Evolutionary conservation across 2,113 vertebrate genomes (phyloP).

Genomic region (Thamnaconus septentrionalis): DNA sequence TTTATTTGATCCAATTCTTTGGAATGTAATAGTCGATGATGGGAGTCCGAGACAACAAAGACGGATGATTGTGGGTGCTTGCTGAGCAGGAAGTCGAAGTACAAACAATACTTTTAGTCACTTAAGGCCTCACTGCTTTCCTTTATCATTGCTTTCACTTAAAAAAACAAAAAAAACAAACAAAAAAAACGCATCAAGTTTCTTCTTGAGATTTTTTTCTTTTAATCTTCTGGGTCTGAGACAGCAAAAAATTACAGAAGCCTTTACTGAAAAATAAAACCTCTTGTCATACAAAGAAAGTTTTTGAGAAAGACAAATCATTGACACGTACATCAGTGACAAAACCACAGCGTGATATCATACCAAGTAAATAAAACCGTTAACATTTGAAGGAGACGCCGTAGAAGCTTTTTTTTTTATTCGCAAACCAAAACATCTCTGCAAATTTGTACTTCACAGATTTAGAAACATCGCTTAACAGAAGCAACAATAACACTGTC

Average conservation of each 20-base stretch:
- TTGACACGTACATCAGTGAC: slow-evolving; percentile 67
- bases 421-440: slow-evolving; percentile 64
- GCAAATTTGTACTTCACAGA: slow-evolving; percentile 67
- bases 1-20: slow-evolving; percentile 80
- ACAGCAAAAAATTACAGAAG: slow-evolving; percentile 69
- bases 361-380: slow-evolving; percentile 65
- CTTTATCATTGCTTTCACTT: background rate
- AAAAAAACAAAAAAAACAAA: too few relatives aligned
- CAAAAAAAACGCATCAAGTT: too few relatives aligned
- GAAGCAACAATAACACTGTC: slow-evolving; percentile 56
- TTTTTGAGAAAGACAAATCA: slow-evolving; percentile 22
- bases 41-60: slow-evolving; percentile 64
- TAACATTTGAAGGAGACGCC: slow-evolving; percentile 55
- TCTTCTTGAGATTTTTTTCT: background rate
- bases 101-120: slow-evolving; percentile 66
- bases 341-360: slow-evolving; percentile 68
- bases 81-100: slow-evolving; percentile 54
- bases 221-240: slow-evolving; percentile 47
- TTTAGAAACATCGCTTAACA: slow-evolving; percentile 58
- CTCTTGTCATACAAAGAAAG: slow-evolving; percentile 53
- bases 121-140: slow-evolving; percentile 66
- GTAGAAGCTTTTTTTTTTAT: slow-evolving; percentile 48
- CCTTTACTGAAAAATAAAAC: slow-evolving; percentile 61
- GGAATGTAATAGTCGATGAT: slow-evolving; percentile 77
- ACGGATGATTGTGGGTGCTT: slow-evolving; percentile 55